A percentile compares a stretch with the other conserved stretches of the same genome.
phyloP scores from a whole-genome alignment of 37 sponge, comb jelly and placozoan genomes.

The Beroe ovata region DNA sequence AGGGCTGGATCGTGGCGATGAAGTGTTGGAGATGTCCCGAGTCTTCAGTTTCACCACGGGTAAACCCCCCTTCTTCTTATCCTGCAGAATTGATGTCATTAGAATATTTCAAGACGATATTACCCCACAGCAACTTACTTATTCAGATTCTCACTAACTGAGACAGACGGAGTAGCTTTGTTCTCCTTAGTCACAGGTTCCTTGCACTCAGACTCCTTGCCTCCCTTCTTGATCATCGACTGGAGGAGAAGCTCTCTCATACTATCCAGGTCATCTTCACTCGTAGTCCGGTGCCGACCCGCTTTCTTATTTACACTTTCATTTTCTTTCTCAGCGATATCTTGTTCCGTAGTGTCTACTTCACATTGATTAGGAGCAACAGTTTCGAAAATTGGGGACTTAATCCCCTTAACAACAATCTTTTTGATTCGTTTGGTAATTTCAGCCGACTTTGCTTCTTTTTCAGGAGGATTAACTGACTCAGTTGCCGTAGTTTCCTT shows the following conservation, averaged over 20 bases:
- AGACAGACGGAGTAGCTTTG: not conserved
- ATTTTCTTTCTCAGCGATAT: not conserved
- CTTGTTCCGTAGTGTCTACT: not conserved
- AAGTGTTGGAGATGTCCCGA: not conserved
- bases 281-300: not conserved
- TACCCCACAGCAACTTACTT: no score
- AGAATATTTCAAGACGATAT: no score
- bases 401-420: not conserved
- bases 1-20: constrained; percentile 10
- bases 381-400: no score
- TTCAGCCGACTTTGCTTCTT: not conserved
- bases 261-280: constrained; percentile 18
- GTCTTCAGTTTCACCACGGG: constrained; percentile 8
- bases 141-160: not conserved
- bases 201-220: not conserved
- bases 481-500: not conserved
- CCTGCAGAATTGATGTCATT: no score
- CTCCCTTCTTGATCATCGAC: constrained; percentile 42
- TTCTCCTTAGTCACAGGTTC: not conserved
- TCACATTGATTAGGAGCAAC: no score
- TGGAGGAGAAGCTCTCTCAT: constrained; percentile 60
- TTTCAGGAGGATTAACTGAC: not conserved
- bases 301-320: not conserved
- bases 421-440: not conserved
- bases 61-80: not conserved